A percentile compares a stretch with the other conserved stretches of the same genome.
Evolutionary conservation across 2,888 invertebrate species (phyloP).

Genomic region (Macrophya annulata): DNA sequence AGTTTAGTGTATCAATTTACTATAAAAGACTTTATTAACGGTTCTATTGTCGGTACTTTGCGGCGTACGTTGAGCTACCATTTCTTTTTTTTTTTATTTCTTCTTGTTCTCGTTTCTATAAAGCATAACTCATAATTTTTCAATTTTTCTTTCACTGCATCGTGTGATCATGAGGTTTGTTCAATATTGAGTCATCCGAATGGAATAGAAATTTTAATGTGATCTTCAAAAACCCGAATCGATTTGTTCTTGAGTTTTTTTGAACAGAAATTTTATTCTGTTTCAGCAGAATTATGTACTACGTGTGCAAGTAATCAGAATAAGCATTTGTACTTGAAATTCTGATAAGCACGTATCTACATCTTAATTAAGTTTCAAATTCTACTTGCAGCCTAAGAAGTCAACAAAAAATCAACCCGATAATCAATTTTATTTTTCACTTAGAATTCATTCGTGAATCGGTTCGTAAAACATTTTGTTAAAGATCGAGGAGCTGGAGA

Average conservation of each 20-base stretch:
- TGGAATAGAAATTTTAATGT: neutral
- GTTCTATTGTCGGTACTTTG: constrained; percentile 16
- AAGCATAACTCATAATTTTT: neutral
- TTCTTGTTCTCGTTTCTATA: neutral
- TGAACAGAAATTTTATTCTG: too few relatives aligned
- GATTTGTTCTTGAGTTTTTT: too few relatives aligned
- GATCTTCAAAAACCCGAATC: neutral
- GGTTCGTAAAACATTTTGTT: too few relatives aligned
- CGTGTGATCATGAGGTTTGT: neutral
- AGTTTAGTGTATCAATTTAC: neutral
- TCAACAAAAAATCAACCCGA: neutral
- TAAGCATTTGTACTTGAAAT: too few relatives aligned
- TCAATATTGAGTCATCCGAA: neutral
- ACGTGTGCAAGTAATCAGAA: too few relatives aligned
- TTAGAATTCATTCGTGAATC: too few relatives aligned
- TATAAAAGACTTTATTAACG: neutral
- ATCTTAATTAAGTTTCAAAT: too few relatives aligned
- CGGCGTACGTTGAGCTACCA: neutral
- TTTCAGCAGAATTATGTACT: too few relatives aligned
- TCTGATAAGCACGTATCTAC: too few relatives aligned
- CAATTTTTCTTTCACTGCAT: constrained; percentile 6
- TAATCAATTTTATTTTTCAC: too few relatives aligned
- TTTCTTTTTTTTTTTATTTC: neutral
- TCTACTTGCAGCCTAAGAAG: too few relatives aligned
- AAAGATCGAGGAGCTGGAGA: too few relatives aligned